Evolutionary conservation across 2,113 vertebrate species (phyloP).

Genomic region (Apodemus speciosus): DNA sequence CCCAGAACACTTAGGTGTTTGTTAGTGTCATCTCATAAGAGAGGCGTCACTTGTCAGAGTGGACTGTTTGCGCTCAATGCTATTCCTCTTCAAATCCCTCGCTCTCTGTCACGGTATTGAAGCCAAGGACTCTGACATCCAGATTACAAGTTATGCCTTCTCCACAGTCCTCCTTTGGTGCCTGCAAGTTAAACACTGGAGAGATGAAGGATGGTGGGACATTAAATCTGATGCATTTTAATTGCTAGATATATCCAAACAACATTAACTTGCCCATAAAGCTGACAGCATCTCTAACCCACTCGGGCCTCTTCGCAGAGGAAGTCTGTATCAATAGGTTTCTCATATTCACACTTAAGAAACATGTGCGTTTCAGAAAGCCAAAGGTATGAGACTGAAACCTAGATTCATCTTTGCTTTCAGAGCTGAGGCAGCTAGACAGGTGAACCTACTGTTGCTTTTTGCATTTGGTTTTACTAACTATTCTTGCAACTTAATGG

Average conservation of each 20-base stretch:
- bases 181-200: constrained; percentile 50
- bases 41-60: neutral
- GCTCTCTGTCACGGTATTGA: neutral
- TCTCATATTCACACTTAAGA: constrained; percentile 11
- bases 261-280: constrained; percentile 47
- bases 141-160: neutral
- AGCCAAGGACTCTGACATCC: neutral
- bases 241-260: constrained; percentile 35
- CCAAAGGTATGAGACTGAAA: neutral
- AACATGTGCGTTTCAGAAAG: constrained; percentile 32
- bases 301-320: neutral
- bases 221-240: constrained; percentile 45
- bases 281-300: constrained; percentile 16
- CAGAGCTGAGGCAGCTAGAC: neutral
- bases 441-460: neutral
- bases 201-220: neutral
- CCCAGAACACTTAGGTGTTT: neutral
- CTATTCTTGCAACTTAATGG: constrained; percentile 4
- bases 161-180: neutral
- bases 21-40: neutral
- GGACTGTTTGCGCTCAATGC: neutral
- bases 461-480: neutral
- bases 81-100: neutral
- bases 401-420: neutral
- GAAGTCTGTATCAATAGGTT: neutral